phyloP scores from a whole-genome alignment of 1,140 invertebrate species.

The Pentalonia nigronervosa region DNA sequence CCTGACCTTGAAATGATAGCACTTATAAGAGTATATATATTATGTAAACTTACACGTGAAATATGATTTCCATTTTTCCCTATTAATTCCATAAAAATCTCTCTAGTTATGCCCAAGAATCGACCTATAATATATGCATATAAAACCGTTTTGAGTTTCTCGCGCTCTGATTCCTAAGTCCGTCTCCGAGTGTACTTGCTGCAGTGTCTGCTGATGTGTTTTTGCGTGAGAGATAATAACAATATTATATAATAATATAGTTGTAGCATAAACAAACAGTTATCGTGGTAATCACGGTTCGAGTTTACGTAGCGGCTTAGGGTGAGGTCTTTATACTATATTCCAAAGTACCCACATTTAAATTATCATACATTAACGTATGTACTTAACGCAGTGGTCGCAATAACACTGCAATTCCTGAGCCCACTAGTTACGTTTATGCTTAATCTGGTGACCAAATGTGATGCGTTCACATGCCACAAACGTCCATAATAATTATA shows the following conservation, averaged over 20 bases:
- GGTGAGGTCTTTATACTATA: not conserved
- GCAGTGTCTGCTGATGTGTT: not conserved
- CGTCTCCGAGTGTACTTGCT: not conserved
- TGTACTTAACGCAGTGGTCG: not conserved
- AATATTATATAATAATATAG: not conserved
- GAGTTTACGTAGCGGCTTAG: not conserved
- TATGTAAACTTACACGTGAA: not conserved
- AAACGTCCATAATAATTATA: not conserved
- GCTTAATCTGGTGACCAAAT: not conserved
- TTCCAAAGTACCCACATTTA: not conserved
- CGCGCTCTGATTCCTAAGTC: not conserved
- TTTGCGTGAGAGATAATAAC: not conserved
- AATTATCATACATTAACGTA: not conserved
- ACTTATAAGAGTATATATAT: too few relatives aligned
- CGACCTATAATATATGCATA: not conserved
- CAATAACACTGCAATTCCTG: not conserved
- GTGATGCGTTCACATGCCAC: not conserved
- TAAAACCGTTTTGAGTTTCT: not conserved
- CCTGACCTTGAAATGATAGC: too few relatives aligned
- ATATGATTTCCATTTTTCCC: not conserved
- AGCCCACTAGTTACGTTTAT: not conserved
- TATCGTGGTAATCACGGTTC: not conserved
- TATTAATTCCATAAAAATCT: not conserved
- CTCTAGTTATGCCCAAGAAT: not conserved
- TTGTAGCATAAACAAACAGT: not conserved